A percentile compares a stretch with the other conserved stretches of the same genome.
Evolutionary conservation across 1,140 invertebrate species (phyloP).

Genomic region (Drosophila novamexicana): DNA sequence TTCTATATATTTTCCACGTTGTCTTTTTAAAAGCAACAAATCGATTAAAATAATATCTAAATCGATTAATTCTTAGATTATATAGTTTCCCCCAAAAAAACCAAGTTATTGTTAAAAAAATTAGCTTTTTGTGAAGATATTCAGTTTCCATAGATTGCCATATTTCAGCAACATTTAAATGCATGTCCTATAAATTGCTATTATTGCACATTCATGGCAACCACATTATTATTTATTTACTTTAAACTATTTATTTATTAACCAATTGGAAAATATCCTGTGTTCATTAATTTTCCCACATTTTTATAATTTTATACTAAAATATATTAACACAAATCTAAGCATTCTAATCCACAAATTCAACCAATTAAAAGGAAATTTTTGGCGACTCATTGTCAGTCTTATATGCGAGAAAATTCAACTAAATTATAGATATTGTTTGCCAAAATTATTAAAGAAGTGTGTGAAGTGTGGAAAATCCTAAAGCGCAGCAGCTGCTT

Average conservation of each 20-base stretch:
- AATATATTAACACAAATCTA: background rate
- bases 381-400: slow-evolving; percentile 8
- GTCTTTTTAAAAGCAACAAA: too few relatives aligned
- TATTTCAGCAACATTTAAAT: too few relatives aligned
- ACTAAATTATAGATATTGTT: slow-evolving; percentile 76
- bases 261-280: background rate
- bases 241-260: background rate
- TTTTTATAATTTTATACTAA: background rate
- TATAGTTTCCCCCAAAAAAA: too few relatives aligned
- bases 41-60: too few relatives aligned
- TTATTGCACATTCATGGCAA: too few relatives aligned
- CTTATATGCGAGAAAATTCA: slow-evolving; percentile 5
- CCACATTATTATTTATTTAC: too few relatives aligned
- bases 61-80: too few relatives aligned
- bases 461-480: slow-evolving; percentile 35
- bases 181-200: too few relatives aligned
- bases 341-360: slow-evolving; percentile 12
- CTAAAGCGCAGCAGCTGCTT: slow-evolving; percentile 59
- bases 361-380: slow-evolving; percentile 59
- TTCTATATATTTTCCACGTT: too few relatives aligned
- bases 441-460: slow-evolving; percentile 64
- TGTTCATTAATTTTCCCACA: slow-evolving; percentile 9
- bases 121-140: too few relatives aligned
- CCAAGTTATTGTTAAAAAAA: too few relatives aligned
- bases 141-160: too few relatives aligned